Base-by-base conservation (phyloP, 1,140 invertebrate genomes). In the Drepana arcuata region DNA sequence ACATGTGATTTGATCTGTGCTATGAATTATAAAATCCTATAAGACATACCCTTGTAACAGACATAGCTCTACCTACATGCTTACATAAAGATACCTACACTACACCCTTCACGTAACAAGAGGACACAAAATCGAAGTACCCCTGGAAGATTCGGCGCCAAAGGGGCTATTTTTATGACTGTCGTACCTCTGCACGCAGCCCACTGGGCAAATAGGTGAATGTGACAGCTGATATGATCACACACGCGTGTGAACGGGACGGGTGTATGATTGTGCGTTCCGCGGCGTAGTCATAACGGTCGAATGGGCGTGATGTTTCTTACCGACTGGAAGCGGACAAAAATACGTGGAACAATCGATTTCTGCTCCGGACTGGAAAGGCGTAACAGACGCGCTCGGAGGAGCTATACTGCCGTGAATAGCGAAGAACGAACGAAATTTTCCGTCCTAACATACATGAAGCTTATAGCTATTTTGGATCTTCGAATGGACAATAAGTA, bases 251-350 rank as follows among this genome's bases (percentile, higher is more conserved):
- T 61, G 70, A 81, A 46, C 47, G 68, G 56, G 77, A 81, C 48
- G 55, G 56, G 45, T 69, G 48, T 63, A 65, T 61, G n/a, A 61
- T 66, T 57, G 66, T 63, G 55, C 55, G 66, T 68, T 70, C 61
- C 72, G 75, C 65, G 48, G 64, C 58, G 60, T 67, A 77, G 70
- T 77, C 77, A 78, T 81, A 81, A 81, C 77, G 77, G 74, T 81
- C 77, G 77, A 81, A 81, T 81, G 77, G 77, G 77, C 77, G 77
- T 79, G 72, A 79, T 79, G 72, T 72, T 81, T 81, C 77, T 81
- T 81, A 77, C 77, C 70, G 64, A 71, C 65, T 64, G 67, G 63
- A 68, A 73, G 73, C 63, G 67, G 63, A 75, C 74, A 81, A 81
- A 81, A 81, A 81, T 81, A 81, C 74, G 67, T 65, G 60, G 70